These are phyloP conservation scores for Rafetus swinhoei DNA, from an alignment of 2,113 vertebrate genomes.

Conservation along the genomic window DNA sequence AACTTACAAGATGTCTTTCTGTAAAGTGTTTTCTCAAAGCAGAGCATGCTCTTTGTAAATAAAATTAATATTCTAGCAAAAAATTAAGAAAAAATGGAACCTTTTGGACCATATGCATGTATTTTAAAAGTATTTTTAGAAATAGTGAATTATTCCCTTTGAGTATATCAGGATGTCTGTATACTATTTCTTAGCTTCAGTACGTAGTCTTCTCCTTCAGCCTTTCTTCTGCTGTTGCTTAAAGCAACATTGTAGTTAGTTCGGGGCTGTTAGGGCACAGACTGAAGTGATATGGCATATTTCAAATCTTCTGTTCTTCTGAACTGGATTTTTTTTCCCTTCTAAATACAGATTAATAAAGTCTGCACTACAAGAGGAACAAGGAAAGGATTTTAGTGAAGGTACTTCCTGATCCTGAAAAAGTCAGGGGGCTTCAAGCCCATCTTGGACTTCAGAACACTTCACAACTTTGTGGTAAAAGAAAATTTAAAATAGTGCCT, in stretches of 20 bases:
- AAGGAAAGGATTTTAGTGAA: conserved; percentile 79
- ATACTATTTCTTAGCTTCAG: conserved; percentile 29
- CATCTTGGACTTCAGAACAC: conserved; percentile 76
- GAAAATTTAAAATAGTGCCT: conserved; percentile 72
- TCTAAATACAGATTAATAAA: conserved; percentile 81
- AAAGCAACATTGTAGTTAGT: conserved; percentile 31
- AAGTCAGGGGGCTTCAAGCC: conserved; percentile 80
- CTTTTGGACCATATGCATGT: not conserved
- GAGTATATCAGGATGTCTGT: not conserved
- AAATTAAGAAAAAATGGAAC: not conserved
- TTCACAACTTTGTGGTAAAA: conserved; percentile 78
- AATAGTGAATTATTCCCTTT: not conserved
- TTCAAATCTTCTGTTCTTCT: conserved; percentile 71
- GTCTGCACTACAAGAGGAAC: conserved; percentile 69
- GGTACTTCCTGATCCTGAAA: conserved; percentile 75
- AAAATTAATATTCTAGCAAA: not conserved
- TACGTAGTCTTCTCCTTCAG: not conserved
- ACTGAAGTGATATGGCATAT: conserved; percentile 50
- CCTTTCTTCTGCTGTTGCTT: conserved; percentile 49
- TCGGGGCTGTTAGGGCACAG: conserved; percentile 44
- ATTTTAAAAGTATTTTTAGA: conserved; percentile 15
- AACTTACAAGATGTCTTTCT: not conserved
- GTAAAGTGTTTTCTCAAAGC: not conserved
- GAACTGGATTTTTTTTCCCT: conserved; percentile 74
- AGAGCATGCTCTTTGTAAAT: not conserved